Evolutionary conservation across 2,888 invertebrate genomes (phyloP).

Genomic region (Yponomeuta evonymella): DNA sequence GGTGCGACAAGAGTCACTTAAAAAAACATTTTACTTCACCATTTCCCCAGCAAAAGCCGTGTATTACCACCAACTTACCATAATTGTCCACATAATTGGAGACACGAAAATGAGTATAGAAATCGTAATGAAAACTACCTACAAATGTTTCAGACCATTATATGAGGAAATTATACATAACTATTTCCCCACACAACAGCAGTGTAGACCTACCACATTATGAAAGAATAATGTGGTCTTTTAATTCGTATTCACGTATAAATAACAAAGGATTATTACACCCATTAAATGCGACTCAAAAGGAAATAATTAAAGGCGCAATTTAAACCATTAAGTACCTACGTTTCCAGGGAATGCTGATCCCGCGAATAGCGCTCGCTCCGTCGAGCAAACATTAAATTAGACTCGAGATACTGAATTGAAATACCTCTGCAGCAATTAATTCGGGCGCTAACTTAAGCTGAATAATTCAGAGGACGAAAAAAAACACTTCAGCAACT

Average conservation of each 20-base stretch:
- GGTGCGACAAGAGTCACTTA: not conserved
- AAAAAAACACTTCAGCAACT: slow-evolving; percentile 30
- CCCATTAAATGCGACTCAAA: slow-evolving; percentile 7
- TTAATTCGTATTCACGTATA: not conserved
- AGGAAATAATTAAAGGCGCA: slow-evolving; percentile 6
- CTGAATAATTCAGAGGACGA: not conserved
- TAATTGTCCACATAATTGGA: slow-evolving; percentile 4
- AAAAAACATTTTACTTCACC: not conserved
- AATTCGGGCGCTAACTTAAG: not conserved
- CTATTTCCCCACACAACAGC: not conserved
- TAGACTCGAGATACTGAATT: not conserved
- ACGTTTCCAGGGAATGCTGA: slow-evolving; percentile 5
- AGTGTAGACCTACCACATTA: not conserved
- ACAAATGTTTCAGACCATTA: not conserved
- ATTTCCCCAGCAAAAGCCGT: slow-evolving; percentile 2
- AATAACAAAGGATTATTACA: not conserved
- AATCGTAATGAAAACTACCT: not conserved
- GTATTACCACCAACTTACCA: not conserved
- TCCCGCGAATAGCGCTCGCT: not conserved
- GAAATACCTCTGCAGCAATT: slow-evolving; percentile 1
- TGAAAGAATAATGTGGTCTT: not conserved
- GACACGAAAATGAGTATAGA: not conserved
- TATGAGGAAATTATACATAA: not conserved
- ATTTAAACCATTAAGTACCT: slow-evolving; percentile 7
- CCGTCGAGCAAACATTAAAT: slow-evolving; percentile 1